Base-by-base conservation (phyloP, 92 coral and sea anemone species). In the Scolanthus callimorphus region DNA sequence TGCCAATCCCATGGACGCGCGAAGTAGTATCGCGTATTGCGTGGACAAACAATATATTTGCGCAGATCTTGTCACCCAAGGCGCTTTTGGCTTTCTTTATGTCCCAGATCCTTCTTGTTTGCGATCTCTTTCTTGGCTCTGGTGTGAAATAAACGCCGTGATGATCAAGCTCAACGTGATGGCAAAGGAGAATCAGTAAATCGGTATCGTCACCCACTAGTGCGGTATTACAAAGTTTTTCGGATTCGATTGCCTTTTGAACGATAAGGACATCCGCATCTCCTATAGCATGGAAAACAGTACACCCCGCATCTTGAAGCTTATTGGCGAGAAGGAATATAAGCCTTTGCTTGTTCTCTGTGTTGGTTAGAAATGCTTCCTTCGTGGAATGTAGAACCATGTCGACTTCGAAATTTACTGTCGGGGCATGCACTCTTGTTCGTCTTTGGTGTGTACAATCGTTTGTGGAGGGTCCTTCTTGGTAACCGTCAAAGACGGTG, bases 1-100 rank as follows among this genome's bases (percentile, higher is more conserved):
- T 79, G n/a, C 70, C 79, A 71, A 79, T 56, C 27, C 85, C 79
- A 46, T 45, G 49, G 2, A 58, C 44, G 1, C 76, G n/a, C 0
- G 76, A 69, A 10, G 76, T 59, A 11, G 67, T 57, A 30, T 69
- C 55, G 31, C 76, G 58, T 57, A 55, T 9, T 1, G 56, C 54
- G 44, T 55, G 47, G 1, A 50, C 23, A 34, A 64, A 64, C 15
- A 64, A 22, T 11, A 54, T 73, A 44, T 63, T 62, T 3, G 11
- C 11, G 59, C 78, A 71, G 1, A 51, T 34, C 37, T 38, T 39
- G 1, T 17, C 11, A 39, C 70, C 78, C 28, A 69, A 41, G 10
- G 66, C 21, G 10, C 51, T 48, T 52, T 47, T 50, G 8, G 70
- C 45, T 22, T 25, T 51, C 70, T 63, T 73, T 52, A 63, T 39